Conservation (phyloP, 2,888 invertebrate species). For the Caenorhabditis parvicauda region DNA sequence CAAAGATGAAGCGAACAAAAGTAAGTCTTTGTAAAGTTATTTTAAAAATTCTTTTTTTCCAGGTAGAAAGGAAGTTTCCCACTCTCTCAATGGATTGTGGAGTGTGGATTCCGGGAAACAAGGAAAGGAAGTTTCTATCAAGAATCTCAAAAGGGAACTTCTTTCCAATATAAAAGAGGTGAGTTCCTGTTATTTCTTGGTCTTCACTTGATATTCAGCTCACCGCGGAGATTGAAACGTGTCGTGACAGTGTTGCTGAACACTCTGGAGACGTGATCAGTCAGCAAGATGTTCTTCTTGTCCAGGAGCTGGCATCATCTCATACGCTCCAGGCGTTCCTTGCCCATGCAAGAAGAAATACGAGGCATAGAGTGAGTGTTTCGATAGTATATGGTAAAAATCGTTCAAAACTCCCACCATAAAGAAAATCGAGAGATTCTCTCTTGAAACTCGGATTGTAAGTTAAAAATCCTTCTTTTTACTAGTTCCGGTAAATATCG, state of each 20-base stretch:
- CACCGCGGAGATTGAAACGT: constrained; percentile 38
- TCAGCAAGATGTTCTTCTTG: constrained; percentile 42
- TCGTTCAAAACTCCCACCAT: too few species aligned
- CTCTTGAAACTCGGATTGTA: too few species aligned
- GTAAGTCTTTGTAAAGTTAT: background rate
- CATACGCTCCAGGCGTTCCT: constrained; percentile 39
- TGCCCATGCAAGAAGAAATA: constrained; percentile 6
- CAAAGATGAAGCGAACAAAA: constrained; percentile 41
- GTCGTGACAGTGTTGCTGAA: constrained; percentile 33
- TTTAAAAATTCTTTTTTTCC: background rate
- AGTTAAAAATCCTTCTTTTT: too few species aligned
- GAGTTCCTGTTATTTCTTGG: background rate
- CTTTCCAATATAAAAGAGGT: constrained; percentile 36
- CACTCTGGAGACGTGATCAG: constrained; percentile 43
- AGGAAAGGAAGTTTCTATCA: constrained; percentile 22
- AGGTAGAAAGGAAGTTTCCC: constrained; percentile 10
- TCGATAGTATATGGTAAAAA: too few species aligned
- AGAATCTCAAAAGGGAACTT: constrained; percentile 37
- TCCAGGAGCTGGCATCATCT: constrained; percentile 32
- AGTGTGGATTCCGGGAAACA: constrained; percentile 18
- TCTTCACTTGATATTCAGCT: constrained; percentile 24
- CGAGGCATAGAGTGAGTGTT: constrained; percentile 11
- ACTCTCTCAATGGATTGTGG: constrained; percentile 50
- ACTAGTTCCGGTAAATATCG: too few species aligned
- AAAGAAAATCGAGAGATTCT: too few species aligned